Evolutionary conservation across 2,113 vertebrate genomes (phyloP), one percentile per base, ranked within the genome.

Genomic region (Lates calcarifer): DNA sequence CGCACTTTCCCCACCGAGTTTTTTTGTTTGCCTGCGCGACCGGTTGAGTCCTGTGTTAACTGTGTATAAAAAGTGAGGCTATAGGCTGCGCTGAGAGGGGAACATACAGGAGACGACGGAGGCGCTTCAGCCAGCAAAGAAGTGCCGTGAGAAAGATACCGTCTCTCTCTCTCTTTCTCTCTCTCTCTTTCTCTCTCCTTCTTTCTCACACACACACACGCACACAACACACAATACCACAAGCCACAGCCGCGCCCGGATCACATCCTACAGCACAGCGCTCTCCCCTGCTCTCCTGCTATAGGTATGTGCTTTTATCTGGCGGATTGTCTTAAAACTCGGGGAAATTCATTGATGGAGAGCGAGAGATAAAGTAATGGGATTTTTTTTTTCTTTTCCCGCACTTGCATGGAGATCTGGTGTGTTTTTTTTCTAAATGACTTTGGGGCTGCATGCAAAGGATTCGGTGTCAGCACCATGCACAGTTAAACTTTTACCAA

Each of bases 61-160:
- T 92, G 90, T 92, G 88, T 87, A 86, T 93, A 91, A 92, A 92
- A 93, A 95, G 95, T 94, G 92, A 83, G 94, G 87, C n/a, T n/a
- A n/a, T 87, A 91, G 91, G 94, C 94, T 94, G 95, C 85, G 89
- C 94, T 94, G 91, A 96, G 91, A 94, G 94, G 86, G 94, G 86
- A 94, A 88, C 90, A 88, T 77, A 93, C n/a, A 94, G 94, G 91
- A 94, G 95, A 92, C 91, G 88, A 94, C 96, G 92, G 94, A 95
- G 95, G 96, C 95, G 95, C 88, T 94, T 94, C 90, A 95, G 85
- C 86, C 85, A 80, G 92, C 93, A 93, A 95, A 93, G 94, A 94
- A 96, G 95, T 95, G 95, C 93, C 69, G 93, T 93, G 92, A 95
- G 94, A 92, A 95, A 94, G 86, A 95, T 90, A 89, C 77, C 79